Percentiles rank a stretch among this genome's conserved stretches.
These are phyloP conservation scores for Poeciliopsis gracilis DNA, from an alignment of 2,797 vertebrate genomes.

Conservation along the genomic window DNA sequence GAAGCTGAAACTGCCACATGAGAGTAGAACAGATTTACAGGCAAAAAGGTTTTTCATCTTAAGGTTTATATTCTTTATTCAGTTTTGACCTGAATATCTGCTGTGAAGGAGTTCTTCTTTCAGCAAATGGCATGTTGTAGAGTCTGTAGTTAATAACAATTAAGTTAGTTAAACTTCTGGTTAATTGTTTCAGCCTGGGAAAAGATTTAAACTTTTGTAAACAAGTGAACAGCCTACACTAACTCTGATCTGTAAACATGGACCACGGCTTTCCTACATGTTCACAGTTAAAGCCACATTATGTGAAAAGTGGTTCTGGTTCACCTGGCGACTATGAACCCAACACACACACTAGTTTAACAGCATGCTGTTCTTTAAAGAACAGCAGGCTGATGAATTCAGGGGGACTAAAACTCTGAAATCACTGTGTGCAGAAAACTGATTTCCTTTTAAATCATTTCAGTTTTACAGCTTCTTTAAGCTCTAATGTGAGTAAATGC, in stretches of 20 bases:
- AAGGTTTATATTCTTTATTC: too few relatives aligned
- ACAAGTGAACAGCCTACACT: not conserved
- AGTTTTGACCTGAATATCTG: too few relatives aligned
- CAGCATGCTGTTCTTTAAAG: not conserved
- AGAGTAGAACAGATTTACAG: too few relatives aligned
- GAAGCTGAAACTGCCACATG: too few relatives aligned
- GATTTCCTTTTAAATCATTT: not conserved
- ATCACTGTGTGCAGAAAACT: not conserved
- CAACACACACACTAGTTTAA: not conserved
- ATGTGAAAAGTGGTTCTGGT: not conserved
- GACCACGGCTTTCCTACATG: not conserved
- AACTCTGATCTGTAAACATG: not conserved
- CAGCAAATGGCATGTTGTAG: too few relatives aligned
- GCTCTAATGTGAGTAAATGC: constrained; percentile 36
- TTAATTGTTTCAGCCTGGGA: too few relatives aligned
- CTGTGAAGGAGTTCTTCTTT: too few relatives aligned
- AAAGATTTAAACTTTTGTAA: too few relatives aligned
- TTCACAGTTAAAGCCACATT: not conserved
- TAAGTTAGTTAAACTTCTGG: too few relatives aligned
- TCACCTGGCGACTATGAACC: not conserved
- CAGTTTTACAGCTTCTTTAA: constrained; percentile 5
- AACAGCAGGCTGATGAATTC: not conserved
- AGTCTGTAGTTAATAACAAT: too few relatives aligned
- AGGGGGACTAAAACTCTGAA: constrained; percentile 2
- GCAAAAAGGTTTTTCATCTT: too few relatives aligned